A percentile compares a stretch with the other conserved stretches of the same genome.
phyloP scores from a whole-genome alignment of 2,888 invertebrate species.

The Campoletis raptor region DNA sequence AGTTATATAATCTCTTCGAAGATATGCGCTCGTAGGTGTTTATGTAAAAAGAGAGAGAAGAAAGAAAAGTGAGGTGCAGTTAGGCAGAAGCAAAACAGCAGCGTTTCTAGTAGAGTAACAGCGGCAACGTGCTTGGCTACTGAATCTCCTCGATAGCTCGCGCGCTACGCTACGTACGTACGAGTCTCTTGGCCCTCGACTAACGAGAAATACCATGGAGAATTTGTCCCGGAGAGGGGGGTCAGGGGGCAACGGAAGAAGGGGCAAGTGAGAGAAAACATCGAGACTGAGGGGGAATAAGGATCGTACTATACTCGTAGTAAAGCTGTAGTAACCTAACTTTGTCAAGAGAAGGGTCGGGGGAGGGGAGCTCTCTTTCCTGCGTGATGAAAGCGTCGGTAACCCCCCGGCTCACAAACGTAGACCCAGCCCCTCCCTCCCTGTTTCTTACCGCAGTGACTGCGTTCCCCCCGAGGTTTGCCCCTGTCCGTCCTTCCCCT shows the following conservation, averaged over 20 bases:
- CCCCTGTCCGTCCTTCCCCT: not conserved
- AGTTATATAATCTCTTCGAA: not conserved
- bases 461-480: not conserved
- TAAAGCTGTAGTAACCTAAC: constrained; percentile 27
- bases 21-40: constrained; percentile 15
- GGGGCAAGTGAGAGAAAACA: constrained; percentile 51
- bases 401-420: not conserved
- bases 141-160: constrained; percentile 67
- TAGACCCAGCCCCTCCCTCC: not conserved
- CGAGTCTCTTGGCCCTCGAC: constrained; percentile 76
- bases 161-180: constrained; percentile 67
- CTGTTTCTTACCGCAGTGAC: not conserved
- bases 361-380: constrained; percentile 43
- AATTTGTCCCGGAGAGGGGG: constrained; percentile 71
- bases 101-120: constrained; percentile 30
- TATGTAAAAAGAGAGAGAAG: constrained; percentile 17
- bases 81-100: constrained; percentile 3
- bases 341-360: constrained; percentile 15
- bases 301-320: constrained; percentile 21
- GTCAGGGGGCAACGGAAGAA: constrained; percentile 69
- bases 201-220: constrained; percentile 76
- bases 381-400: not conserved
- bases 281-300: constrained; percentile 42
- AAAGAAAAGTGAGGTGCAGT: not conserved
- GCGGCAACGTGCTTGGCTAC: constrained; percentile 66